Conservation (phyloP, 2,113 vertebrate genomes). For the Thalassoma bifasciatum region DNA sequence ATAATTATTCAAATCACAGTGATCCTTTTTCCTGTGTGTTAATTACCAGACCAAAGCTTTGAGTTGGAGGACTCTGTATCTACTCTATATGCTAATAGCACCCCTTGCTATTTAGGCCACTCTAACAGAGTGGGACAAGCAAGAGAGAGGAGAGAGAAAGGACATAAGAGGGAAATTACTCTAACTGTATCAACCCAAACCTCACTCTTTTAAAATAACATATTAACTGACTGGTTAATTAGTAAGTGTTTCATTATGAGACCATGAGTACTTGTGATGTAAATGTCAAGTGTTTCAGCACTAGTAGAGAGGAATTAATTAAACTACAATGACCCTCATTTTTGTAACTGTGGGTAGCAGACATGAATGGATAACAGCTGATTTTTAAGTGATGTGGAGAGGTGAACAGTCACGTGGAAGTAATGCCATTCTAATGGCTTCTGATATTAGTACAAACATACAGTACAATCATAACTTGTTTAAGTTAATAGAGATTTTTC, state of each 20-base stretch:
- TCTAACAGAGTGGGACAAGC: conserved; percentile 57
- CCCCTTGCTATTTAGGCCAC: conserved; percentile 67
- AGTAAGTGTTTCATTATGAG: conserved; percentile 50
- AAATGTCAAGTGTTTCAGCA: conserved; percentile 43
- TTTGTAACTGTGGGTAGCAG: conserved; percentile 4
- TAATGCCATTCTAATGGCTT: not conserved
- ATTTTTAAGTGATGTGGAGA: not conserved
- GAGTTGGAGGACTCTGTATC: conserved; percentile 69
- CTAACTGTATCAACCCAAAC: conserved; percentile 46
- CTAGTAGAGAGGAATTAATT: conserved; percentile 21
- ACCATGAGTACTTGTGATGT: conserved; percentile 38
- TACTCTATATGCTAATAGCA: conserved; percentile 81
- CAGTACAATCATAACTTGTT: not conserved
- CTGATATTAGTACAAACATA: not conserved
- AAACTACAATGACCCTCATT: conserved; percentile 18
- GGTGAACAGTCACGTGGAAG: not conserved
- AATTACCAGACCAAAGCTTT: conserved; percentile 80
- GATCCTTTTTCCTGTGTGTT: conserved; percentile 74
- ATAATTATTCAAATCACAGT: conserved; percentile 79
- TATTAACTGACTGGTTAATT: conserved; percentile 57
- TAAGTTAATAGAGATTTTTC: not conserved
- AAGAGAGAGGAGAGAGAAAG: conserved; percentile 43
- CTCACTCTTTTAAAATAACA: conserved; percentile 49
- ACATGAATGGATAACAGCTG: conserved; percentile 15
- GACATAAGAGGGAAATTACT: conserved; percentile 48